Percentiles rank a stretch among this genome's conserved stretches.
Conservation (phyloP, 1,140 invertebrate genomes). For the Diuraphis noxia region DNA sequence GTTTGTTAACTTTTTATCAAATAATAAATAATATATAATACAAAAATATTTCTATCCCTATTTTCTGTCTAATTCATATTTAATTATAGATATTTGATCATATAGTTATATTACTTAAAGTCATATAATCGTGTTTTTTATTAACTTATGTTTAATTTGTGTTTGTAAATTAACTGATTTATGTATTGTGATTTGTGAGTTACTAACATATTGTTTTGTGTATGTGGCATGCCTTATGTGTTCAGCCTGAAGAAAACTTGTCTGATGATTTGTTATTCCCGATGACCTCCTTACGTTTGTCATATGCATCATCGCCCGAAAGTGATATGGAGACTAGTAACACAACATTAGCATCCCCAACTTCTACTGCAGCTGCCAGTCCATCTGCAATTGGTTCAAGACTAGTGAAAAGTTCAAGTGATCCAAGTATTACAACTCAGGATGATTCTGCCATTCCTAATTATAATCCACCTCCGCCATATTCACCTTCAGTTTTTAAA, state of each 20-base stretch:
- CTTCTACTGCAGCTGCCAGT: slow-evolving; percentile 55
- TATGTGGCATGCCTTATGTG: slow-evolving; percentile 60
- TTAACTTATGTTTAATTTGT: slow-evolving; percentile 19
- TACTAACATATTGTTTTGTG: slow-evolving; percentile 53
- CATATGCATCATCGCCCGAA: slow-evolving; percentile 94
- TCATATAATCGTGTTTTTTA: not conserved
- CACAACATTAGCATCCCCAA: slow-evolving; percentile 67
- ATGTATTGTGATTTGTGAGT: slow-evolving; percentile 52
- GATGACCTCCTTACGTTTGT: slow-evolving; percentile 88
- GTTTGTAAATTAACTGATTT: slow-evolving; percentile 27
- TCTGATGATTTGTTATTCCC: slow-evolving; percentile 97
- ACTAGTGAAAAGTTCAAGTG: slow-evolving; percentile 80
- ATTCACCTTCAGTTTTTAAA: slow-evolving; percentile 63
- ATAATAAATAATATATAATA: not conserved
- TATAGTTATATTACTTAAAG: not conserved
- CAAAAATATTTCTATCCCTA: not conserved
- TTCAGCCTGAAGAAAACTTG: slow-evolving; percentile 78
- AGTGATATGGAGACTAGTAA: slow-evolving; percentile 88
- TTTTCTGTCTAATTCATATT: not conserved
- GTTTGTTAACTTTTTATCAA: too few relatives aligned
- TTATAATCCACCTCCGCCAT: slow-evolving; percentile 72
- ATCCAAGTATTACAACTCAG: slow-evolving; percentile 80
- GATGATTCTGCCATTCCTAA: slow-evolving; percentile 65
- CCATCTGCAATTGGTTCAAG: slow-evolving; percentile 67
- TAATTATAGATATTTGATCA: not conserved